Percentiles rank a stretch among this genome's conserved stretches.
Evolutionary conservation across 2,797 vertebrate species (phyloP).

Genomic region (Rhynchotus rufescens): DNA sequence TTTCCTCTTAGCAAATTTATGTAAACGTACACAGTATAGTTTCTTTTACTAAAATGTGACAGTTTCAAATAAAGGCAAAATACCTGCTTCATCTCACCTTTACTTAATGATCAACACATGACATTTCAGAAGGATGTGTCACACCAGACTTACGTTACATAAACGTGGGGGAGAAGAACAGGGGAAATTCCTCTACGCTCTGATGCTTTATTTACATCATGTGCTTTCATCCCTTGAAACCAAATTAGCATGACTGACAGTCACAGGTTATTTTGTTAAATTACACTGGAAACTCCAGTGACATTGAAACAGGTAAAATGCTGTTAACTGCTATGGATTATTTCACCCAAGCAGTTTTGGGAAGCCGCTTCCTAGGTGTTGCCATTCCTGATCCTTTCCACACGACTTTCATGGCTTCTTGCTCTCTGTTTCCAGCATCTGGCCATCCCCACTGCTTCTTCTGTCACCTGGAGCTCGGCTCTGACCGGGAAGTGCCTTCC

Average conservation of each 20-base stretch:
- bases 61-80: not conserved
- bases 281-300: not conserved
- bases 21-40: not conserved
- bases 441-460: conserved; percentile 92
- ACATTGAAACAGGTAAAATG: not conserved
- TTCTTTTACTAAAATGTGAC: not conserved
- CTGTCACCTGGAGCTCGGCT: conserved; percentile 91
- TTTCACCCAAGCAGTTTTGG: not conserved
- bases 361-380: not conserved
- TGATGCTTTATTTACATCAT: not conserved
- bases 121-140: not conserved
- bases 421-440: conserved; percentile 73
- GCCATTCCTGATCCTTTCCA: not conserved
- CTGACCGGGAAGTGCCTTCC: conserved; percentile 88
- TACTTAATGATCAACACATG: not conserved
- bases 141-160: not conserved
- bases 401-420: not conserved
- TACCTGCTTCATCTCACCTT: not conserved
- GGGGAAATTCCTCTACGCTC: not conserved
- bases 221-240: not conserved
- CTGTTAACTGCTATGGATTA: not conserved
- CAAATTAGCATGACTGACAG: not conserved
- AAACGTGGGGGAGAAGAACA: not conserved
- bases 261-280: not conserved
- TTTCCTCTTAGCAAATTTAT: not conserved